Base-by-base conservation (phyloP, 1,140 invertebrate genomes). In the Lepidurus couesii region DNA sequence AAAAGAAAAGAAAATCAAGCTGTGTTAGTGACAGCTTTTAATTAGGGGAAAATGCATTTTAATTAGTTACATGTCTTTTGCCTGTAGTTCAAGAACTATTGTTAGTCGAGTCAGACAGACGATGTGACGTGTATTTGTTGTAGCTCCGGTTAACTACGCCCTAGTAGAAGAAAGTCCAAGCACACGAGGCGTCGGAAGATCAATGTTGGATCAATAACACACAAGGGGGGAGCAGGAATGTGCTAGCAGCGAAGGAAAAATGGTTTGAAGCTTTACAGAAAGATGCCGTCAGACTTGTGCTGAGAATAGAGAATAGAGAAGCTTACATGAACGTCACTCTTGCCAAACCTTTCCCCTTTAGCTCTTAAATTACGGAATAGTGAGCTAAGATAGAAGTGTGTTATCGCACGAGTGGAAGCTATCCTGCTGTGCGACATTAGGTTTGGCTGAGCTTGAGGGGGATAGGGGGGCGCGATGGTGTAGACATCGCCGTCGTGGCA, bases 171-270 rank as follows among this genome's bases (percentile, higher is more conserved):
- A 65, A 65, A 16, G 8, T 9, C 16, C 8, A 65, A 65, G 53
- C 53, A 65, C 53, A 21, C 53, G 53, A 65, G 53, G 53, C 53
- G 53, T 21, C 53, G 53, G 53, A 65, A 65, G 53, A 65, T 65
- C 53, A 21, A 65, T 65, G 53, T 5, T 65, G 53, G 53, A 65
- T 65, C 53, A 65, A 65, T 65, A 65, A 65, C 53, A 65, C 53
- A n/a, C 16, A 65, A 65, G 53, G 53, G 21, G 13, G 16, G 21
- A 65, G 53, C 16, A 4, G 21, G 21, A 65, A 65, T 21, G 16
- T n/a, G 16, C 4, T 21, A 16, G 53, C 53, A 65, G 13, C 6
- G 53, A 21, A 21, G 53, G 3, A 16, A 65, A 65, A 34, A 34
- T 34, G 34, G 34, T 34, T 34, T 34, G 34, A 34, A 2, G 34